These are phyloP conservation scores for Leucophora obtusa DNA, from an alignment of 2,888 invertebrate genomes.

Conservation along the genomic window DNA sequence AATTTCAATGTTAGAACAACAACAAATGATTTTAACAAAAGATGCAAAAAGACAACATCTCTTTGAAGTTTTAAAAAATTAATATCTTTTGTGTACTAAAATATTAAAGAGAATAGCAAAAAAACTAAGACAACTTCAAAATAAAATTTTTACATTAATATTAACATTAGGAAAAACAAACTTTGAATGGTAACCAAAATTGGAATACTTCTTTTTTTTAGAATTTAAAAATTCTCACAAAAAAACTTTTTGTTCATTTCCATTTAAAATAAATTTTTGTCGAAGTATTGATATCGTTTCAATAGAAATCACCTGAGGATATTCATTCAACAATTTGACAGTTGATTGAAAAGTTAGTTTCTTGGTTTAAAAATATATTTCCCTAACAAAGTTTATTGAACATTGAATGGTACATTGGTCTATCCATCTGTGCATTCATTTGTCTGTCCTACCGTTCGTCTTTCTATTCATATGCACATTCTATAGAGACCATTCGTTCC, in stretches of 20 bases:
- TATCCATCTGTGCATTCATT: not conserved
- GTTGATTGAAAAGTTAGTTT: slow-evolving; percentile 47
- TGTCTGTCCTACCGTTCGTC: no score
- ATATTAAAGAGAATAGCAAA: no score
- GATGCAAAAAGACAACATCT: no score
- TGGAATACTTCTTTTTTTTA: no score
- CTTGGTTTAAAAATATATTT: not conserved
- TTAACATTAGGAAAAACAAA: no score
- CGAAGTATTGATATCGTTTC: slow-evolving; percentile 44
- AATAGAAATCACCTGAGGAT: slow-evolving; percentile 50
- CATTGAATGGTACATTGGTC: not conserved
- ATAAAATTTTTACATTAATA: no score
- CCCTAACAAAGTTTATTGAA: not conserved
- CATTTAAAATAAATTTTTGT: not conserved
- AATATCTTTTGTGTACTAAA: not conserved
- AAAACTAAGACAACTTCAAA: no score
- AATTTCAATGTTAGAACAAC: no score
- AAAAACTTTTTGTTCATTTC: not conserved
- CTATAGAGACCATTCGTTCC: not conserved
- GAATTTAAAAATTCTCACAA: not conserved
- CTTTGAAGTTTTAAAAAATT: not conserved
- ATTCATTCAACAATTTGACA: slow-evolving; percentile 49
- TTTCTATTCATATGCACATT: not conserved
- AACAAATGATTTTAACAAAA: no score
- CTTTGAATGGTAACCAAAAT: no score